Base-by-base conservation (phyloP, 2,113 vertebrate genomes). In the Megaleporinus macrocephalus region DNA sequence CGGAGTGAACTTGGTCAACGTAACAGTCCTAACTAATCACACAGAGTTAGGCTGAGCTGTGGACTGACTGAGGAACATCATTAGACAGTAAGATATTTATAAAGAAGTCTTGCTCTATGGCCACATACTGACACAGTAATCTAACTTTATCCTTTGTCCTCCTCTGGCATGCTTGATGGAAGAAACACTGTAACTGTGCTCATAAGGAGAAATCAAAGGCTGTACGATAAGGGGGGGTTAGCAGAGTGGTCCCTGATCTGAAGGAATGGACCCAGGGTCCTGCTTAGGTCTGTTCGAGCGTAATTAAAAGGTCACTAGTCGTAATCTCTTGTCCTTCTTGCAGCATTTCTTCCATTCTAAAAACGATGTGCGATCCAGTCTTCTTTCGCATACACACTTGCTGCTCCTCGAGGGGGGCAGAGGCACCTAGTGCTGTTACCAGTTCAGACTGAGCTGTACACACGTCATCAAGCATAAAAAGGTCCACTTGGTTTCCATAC, bases 281-380 rank as follows among this genome's bases (percentile, higher is more conserved):
- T 73, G 15, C 16, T 63, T 33, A 73, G 18, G 18, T 51, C 9
- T 51, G 55, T 65, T 27, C 7, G 29, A 63, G 14, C 11, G 44
- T 51, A 36, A 41, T 69, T 63, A 3, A 71, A 80, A 47, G 59
- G 68, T 62, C 51, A 61, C 22, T 66, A 44, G 65, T 76, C 73
- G 71, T 81, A 74, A 82, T 61, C 41, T 36, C 27, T 70, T 70
- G 55, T 81, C 74, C 51, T 53, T 74, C 78, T 30, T 82, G 80
- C 79, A 82, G 65, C 79, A 65, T 57, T 74, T 71, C 14, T 14
- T 62, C 66, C 20, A 33, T 84, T 61, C 65, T 49, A 29, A 59
- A 61, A 72, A 29, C 68, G 15, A 33, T 29, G 22, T 53, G 61
- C 33, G 47, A 61, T 61, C 57, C 24, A 61, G 26, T 18, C 57